A percentile compares a stretch with the other conserved stretches of the same genome.
Conservation (phyloP, 1,140 invertebrate species). For the Macrosteles quadrilineatus region DNA sequence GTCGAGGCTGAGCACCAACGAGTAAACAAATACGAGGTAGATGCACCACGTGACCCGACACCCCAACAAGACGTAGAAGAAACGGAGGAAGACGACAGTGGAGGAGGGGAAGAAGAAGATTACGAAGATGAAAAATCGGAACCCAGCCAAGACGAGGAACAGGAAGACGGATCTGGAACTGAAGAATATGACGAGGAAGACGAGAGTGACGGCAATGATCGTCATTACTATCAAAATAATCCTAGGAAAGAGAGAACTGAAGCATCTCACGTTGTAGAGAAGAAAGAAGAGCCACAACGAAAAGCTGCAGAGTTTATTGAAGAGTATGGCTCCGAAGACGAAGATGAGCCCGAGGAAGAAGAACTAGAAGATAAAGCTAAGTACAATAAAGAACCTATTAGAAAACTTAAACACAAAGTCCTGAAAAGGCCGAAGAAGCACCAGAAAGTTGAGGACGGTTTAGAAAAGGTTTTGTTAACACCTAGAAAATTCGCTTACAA, state of each 20-base stretch:
- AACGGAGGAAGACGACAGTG: neutral
- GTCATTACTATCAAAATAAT: neutral
- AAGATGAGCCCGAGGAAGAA: neutral
- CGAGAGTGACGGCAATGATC: neutral
- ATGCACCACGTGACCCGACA: neutral
- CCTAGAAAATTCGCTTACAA: slow-evolving; percentile 26
- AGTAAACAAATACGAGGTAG: neutral
- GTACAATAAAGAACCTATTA: neutral
- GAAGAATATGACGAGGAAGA: neutral
- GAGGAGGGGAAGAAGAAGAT: neutral
- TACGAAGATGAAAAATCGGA: slow-evolving; percentile 8
- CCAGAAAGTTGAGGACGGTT: slow-evolving; percentile 8
- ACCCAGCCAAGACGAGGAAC: neutral
- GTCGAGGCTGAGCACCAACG: neutral
- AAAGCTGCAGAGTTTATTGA: neutral
- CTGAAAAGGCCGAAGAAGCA: slow-evolving; percentile 32
- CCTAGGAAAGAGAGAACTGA: neutral
- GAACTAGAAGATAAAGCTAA: neutral
- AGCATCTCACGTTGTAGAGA: neutral
- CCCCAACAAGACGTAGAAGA: neutral
- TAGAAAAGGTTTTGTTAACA: slow-evolving; percentile 10
- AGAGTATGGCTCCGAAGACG: neutral
- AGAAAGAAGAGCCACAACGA: neutral
- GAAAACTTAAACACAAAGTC: too few species aligned
- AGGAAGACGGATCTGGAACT: slow-evolving; percentile 2